These are phyloP conservation scores for Xenentodon cancila DNA, from an alignment of 2,797 vertebrate genomes.

Conservation along the genomic window DNA sequence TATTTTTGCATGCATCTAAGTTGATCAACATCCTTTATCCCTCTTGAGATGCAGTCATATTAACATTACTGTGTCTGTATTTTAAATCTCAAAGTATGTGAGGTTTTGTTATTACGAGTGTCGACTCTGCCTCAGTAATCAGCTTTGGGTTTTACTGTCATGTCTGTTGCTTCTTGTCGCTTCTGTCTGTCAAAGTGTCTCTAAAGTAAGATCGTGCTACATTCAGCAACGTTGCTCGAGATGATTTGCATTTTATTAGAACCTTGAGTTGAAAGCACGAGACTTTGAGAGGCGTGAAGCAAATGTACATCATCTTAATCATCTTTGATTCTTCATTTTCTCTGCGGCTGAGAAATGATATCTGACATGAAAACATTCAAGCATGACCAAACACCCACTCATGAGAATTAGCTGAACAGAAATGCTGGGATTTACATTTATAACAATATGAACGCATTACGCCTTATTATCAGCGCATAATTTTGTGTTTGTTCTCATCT, in stretches of 20 bases:
- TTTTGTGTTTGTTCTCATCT: too few species aligned
- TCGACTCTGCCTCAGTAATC: conserved; percentile 27
- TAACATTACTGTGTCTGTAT: conserved; percentile 20
- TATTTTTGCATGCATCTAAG: conserved; percentile 39
- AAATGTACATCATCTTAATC: too few species aligned
- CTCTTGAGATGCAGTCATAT: conserved; percentile 23
- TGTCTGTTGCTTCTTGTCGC: conserved; percentile 43
- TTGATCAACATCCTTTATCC: conserved; percentile 23
- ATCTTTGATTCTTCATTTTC: too few species aligned
- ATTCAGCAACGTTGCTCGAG: conserved; percentile 22
- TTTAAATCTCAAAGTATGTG: conserved; percentile 30
- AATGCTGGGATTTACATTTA: too few species aligned
- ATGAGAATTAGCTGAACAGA: too few species aligned
- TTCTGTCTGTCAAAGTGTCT: conserved; percentile 54
- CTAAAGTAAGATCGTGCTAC: conserved; percentile 50
- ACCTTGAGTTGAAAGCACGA: conserved; percentile 26
- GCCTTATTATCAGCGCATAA: too few species aligned
- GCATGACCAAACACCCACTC: too few species aligned
- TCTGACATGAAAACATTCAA: too few species aligned
- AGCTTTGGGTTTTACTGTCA: conserved; percentile 43
- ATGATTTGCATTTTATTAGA: conserved; percentile 63
- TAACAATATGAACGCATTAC: too few species aligned
- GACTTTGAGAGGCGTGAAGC: too few species aligned
- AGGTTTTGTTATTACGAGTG: conserved; percentile 28
- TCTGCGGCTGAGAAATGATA: too few species aligned